phyloP scores from a whole-genome alignment of 2,888 invertebrate genomes.

The Sphaerophoria rueppellii region DNA sequence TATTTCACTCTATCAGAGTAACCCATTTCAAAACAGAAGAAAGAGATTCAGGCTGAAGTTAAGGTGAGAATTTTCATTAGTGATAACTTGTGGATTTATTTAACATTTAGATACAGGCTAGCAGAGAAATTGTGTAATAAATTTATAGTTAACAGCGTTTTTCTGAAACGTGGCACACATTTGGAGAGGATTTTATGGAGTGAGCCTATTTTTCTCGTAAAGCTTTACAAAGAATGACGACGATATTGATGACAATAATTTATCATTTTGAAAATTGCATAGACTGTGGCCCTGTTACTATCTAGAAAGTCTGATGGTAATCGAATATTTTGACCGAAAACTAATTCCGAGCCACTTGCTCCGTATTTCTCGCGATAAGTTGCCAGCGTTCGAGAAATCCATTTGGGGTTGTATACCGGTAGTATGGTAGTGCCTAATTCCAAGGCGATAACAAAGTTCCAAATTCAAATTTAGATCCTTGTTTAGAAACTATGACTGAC shows the following conservation, averaged over 20 bases:
- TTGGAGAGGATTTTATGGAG: no score
- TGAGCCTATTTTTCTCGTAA: no score
- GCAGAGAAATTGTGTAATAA: neutral
- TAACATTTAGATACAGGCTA: neutral
- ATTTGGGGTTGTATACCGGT: no score
- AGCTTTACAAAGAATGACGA: no score
- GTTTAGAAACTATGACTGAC: neutral
- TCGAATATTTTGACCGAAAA: neutral
- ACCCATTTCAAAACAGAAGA: conserved; percentile 36
- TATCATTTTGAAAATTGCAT: no score
- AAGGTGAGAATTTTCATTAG: conserved; percentile 54
- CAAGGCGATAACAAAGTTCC: neutral
- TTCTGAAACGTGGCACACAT: neutral
- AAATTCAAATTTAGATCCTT: conserved; percentile 1
- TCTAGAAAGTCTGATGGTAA: no score
- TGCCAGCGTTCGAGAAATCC: conserved; percentile 6
- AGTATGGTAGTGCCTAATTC: no score
- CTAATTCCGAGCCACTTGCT: conserved; percentile 3
- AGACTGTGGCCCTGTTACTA: no score
- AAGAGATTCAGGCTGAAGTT: neutral
- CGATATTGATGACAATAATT: no score
- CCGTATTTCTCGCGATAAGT: neutral
- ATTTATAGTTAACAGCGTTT: neutral
- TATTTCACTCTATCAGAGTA: neutral
- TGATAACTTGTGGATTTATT: conserved; percentile 49